Conservation (phyloP, 2,888 invertebrate species). For the Eubasilissa splendida region DNA sequence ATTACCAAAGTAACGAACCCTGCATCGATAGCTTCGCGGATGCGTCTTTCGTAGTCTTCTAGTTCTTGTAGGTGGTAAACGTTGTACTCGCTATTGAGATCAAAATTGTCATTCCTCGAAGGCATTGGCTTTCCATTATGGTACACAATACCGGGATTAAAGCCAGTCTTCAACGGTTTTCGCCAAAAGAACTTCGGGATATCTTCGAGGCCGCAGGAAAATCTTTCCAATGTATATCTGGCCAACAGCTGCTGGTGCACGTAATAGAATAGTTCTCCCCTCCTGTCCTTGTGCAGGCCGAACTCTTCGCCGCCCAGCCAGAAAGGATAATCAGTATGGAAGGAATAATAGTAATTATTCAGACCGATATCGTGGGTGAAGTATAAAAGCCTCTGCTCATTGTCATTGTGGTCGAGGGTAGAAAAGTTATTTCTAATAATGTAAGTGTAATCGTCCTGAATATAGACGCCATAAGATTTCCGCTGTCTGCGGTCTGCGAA, state of each 20-base stretch:
- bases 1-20: constrained; percentile 62
- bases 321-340: constrained; percentile 76
- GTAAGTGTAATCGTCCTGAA: constrained; percentile 51
- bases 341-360: constrained; percentile 78
- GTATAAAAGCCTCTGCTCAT: constrained; percentile 76
- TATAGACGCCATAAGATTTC: constrained; percentile 65
- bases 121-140: constrained; percentile 76
- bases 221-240: constrained; percentile 80
- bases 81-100: constrained; percentile 65
- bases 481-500: constrained; percentile 63
- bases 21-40: constrained; percentile 66
- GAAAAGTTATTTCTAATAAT: constrained; percentile 54
- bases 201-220: constrained; percentile 76
- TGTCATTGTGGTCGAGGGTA: constrained; percentile 64
- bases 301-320: constrained; percentile 74
- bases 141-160: constrained; percentile 75
- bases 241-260: constrained; percentile 79
- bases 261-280: constrained; percentile 78
- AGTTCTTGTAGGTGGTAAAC: constrained; percentile 62
- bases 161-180: constrained; percentile 69
- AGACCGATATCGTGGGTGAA: constrained; percentile 81
- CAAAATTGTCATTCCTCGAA: constrained; percentile 70
- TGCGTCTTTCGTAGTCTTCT: constrained; percentile 64
- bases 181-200: constrained; percentile 74
- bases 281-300: constrained; percentile 70